These are phyloP conservation scores for Phengaris arion DNA, from an alignment of 2,888 invertebrate genomes.

Conservation along the genomic window DNA sequence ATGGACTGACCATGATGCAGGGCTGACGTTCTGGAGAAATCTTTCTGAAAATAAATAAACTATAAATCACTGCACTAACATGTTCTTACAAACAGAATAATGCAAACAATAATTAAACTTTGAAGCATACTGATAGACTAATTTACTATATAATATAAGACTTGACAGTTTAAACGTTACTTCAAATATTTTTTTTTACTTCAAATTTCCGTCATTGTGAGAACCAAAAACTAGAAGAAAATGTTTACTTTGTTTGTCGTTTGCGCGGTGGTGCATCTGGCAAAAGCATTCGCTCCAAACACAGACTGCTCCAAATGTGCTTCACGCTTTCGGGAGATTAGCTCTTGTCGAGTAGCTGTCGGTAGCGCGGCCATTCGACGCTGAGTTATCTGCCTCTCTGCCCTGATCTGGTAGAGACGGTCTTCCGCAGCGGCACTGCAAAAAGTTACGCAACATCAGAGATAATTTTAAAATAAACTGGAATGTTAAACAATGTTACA, in stretches of 20 bases:
- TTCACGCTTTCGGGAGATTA: not conserved
- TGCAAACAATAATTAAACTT: no score
- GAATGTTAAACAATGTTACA: not conserved
- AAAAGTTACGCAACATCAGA: not conserved
- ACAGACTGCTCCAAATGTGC: not conserved
- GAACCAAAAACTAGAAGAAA: not conserved
- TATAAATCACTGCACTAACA: not conserved
- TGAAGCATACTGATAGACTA: no score
- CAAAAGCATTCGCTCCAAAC: no score
- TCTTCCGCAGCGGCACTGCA: conserved; percentile 1
- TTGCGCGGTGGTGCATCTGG: not conserved
- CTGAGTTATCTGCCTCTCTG: no score
- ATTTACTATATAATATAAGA: no score
- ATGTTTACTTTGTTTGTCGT: not conserved
- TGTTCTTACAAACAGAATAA: not conserved
- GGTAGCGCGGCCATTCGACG: no score
- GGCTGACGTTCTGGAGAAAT: not conserved
- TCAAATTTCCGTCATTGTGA: not conserved
- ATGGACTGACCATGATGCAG: not conserved
- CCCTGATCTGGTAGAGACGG: not conserved
- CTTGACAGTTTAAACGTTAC: no score
- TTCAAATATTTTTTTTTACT: not conserved
- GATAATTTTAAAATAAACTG: not conserved
- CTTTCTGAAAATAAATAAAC: not conserved
- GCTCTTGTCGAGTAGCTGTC: not conserved